A percentile compares a stretch with the other conserved stretches of the same genome.
Evolutionary conservation across 35 echinoderm and acorn worm species (phyloP).

Genomic region (Strongylocentrotus purpuratus): DNA sequence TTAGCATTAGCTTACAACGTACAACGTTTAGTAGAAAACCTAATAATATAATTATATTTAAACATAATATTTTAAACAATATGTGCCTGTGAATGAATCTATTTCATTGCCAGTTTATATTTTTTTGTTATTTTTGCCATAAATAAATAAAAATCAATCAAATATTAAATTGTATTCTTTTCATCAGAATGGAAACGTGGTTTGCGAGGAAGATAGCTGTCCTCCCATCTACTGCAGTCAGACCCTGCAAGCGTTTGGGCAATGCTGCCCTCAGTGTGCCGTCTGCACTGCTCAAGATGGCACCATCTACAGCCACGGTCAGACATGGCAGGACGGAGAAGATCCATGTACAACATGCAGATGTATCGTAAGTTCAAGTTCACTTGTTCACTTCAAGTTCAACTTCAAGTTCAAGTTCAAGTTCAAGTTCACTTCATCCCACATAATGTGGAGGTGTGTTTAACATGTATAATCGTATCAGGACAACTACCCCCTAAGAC

Average conservation of each 20-base stretch:
- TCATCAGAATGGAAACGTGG: constrained; percentile 74
- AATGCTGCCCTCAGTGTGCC: constrained; percentile 86
- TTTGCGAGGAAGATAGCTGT: constrained; percentile 61
- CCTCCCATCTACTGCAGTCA: constrained; percentile 55
- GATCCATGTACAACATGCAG: constrained; percentile 79
- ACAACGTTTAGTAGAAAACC: too few relatives aligned
- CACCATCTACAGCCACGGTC: constrained; percentile 62
- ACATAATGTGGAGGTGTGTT: too few relatives aligned
- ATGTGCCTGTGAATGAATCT: not conserved
- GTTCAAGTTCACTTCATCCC: too few relatives aligned
- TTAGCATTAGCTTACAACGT: too few relatives aligned
- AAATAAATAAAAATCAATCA: too few relatives aligned
- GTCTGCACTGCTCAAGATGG: constrained; percentile 73
- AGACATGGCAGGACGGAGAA: constrained; percentile 67
- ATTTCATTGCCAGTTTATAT: not conserved
- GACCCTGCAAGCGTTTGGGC: constrained; percentile 57
- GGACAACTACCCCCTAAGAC: too few relatives aligned
- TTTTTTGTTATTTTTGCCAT: too few relatives aligned
- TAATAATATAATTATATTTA: too few relatives aligned
- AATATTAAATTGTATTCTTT: not conserved
- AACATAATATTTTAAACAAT: too few relatives aligned
- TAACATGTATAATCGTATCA: too few relatives aligned
- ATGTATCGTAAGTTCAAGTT: constrained; percentile 76
- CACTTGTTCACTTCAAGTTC: too few relatives aligned
- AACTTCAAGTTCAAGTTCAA: too few relatives aligned